phyloP scores from a whole-genome alignment of 2,797 vertebrate species.

The Hippocampus kuda region DNA sequence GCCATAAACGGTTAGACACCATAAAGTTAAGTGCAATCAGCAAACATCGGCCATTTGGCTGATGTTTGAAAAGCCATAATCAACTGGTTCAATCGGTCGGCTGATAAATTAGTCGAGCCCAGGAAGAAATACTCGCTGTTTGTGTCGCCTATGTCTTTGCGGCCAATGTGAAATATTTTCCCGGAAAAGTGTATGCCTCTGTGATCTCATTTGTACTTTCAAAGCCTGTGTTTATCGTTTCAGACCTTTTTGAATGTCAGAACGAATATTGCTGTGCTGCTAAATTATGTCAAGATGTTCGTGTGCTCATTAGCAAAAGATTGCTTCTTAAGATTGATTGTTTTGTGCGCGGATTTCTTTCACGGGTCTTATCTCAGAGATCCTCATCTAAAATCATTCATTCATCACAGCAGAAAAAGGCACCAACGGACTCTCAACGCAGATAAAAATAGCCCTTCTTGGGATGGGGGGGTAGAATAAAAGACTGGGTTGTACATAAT shows the following conservation, averaged over 20 bases:
- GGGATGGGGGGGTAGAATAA: slow-evolving; percentile 31
- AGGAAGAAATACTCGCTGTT: not conserved
- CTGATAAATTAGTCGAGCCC: too few species aligned
- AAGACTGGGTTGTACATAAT: slow-evolving; percentile 38
- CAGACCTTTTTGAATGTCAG: not conserved
- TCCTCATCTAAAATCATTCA: slow-evolving; percentile 36
- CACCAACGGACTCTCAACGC: slow-evolving; percentile 31
- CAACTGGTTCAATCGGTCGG: too few species aligned
- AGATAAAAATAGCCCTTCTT: slow-evolving; percentile 44
- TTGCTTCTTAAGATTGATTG: slow-evolving; percentile 4
- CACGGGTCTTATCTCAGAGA: slow-evolving; percentile 19
- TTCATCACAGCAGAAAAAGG: slow-evolving; percentile 44
- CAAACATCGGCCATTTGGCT: too few species aligned
- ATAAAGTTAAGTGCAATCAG: too few species aligned
- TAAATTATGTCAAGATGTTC: slow-evolving; percentile 8
- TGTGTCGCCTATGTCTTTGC: slow-evolving; percentile 1
- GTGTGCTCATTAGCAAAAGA: slow-evolving; percentile 13
- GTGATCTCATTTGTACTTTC: slow-evolving; percentile 8
- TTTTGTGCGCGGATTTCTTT: slow-evolving; percentile 17
- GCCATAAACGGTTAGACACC: too few species aligned
- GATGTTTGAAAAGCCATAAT: too few species aligned
- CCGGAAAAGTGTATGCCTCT: not conserved
- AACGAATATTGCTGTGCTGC: slow-evolving; percentile 2
- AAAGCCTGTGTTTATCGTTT: slow-evolving; percentile 7
- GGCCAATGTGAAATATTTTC: not conserved